These are phyloP conservation scores for Platyrinchus mystaceus DNA, from an alignment of 2,797 vertebrate genomes.

Conservation along the genomic window DNA sequence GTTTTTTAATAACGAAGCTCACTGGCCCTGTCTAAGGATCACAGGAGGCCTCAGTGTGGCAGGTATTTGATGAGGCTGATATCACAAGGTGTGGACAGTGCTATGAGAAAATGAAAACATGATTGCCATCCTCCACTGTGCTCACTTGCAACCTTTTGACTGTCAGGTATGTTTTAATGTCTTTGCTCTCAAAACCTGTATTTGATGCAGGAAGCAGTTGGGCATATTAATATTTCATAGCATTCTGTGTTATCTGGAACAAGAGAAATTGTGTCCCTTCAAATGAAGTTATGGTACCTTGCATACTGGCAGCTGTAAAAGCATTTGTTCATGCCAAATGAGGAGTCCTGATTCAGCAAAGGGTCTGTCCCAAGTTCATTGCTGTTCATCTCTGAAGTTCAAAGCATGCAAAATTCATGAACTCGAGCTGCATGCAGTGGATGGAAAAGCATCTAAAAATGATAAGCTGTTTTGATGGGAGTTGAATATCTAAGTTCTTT, in stretches of 20 bases:
- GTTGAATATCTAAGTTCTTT: neutral
- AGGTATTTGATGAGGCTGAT: neutral
- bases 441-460: neutral
- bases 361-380: neutral
- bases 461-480: neutral
- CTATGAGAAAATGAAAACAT: neutral
- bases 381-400: neutral
- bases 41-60: neutral
- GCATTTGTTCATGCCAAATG: neutral
- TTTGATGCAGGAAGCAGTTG: neutral
- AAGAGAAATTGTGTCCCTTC: neutral
- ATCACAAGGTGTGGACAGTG: neutral
- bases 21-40: neutral
- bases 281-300: neutral
- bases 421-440: neutral
- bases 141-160: neutral
- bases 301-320: neutral
- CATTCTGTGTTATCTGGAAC: neutral
- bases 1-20: neutral
- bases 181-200: neutral
- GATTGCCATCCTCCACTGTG: neutral
- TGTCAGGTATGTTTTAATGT: neutral
- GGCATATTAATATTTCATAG: neutral
- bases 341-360: neutral
- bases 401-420: neutral